Conservation (phyloP, 2,888 invertebrate genomes). For the Acrobasis repandana region DNA sequence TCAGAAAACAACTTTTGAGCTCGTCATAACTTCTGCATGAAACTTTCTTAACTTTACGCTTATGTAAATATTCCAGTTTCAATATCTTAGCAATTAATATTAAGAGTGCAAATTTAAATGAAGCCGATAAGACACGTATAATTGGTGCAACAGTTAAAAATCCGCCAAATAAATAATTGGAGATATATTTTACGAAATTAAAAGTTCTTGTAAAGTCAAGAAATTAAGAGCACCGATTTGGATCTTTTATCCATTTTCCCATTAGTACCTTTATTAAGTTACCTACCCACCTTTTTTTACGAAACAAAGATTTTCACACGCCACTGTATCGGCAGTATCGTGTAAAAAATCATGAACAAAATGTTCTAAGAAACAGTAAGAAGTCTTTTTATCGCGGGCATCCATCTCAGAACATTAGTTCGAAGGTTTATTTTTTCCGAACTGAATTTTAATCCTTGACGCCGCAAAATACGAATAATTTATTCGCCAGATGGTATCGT, state of each 20-base stretch:
- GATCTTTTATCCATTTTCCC: constrained; percentile 15
- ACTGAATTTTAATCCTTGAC: constrained; percentile 58
- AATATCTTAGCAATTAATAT: not conserved
- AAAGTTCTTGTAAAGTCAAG: constrained; percentile 1
- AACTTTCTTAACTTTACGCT: not conserved
- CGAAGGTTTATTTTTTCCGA: constrained; percentile 48
- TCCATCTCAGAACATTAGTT: constrained; percentile 60
- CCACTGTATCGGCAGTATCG: constrained; percentile 18
- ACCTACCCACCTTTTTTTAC: constrained; percentile 9
- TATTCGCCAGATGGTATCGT: constrained; percentile 43
- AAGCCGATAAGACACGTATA: not conserved
- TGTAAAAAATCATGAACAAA: constrained; percentile 33
- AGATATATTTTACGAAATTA: constrained; percentile 14
- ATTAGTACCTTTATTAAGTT: constrained; percentile 13
- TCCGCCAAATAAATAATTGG: constrained; percentile 4
- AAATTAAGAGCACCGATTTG: constrained; percentile 7
- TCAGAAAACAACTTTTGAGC: not conserved
- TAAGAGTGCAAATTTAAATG: constrained; percentile 14
- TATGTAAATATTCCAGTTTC: not conserved
- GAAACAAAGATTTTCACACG: constrained; percentile 19
- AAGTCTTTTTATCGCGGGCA: constrained; percentile 17
- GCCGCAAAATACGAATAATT: constrained; percentile 53
- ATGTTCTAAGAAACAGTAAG: constrained; percentile 54
- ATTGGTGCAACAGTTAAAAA: constrained; percentile 4
- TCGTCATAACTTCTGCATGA: not conserved